phyloP scores from a whole-genome alignment of 2,797 vertebrate species.

The Bradypus variegatus region DNA sequence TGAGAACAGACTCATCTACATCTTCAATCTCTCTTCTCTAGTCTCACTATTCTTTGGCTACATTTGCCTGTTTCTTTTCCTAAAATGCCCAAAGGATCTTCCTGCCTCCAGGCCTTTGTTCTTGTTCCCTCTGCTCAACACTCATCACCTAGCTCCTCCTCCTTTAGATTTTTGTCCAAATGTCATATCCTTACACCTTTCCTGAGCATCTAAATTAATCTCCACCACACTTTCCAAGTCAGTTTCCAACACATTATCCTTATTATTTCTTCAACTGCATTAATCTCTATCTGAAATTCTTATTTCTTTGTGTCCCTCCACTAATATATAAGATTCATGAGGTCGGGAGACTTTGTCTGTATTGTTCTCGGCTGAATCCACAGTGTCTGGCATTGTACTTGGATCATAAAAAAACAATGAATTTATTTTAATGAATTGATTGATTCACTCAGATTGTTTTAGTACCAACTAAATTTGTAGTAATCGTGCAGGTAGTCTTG shows the following conservation, averaged over 20 bases:
- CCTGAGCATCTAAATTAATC: neutral
- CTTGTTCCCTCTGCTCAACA: neutral
- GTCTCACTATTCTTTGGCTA: neutral
- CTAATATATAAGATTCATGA: neutral
- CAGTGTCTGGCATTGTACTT: neutral
- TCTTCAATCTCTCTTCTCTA: neutral
- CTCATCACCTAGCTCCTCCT: neutral
- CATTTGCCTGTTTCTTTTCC: neutral
- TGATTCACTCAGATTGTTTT: slow-evolving; percentile 24
- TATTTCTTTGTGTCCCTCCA: neutral
- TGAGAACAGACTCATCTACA: neutral
- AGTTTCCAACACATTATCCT: neutral
- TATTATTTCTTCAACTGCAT: neutral
- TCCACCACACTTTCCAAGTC: neutral
- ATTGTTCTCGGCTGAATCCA: slow-evolving; percentile 14
- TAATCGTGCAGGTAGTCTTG: neutral
- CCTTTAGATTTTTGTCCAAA: neutral
- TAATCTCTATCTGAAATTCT: slow-evolving; percentile 2
- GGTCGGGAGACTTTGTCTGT: neutral
- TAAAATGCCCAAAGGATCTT: neutral
- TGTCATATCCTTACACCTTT: neutral
- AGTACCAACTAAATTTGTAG: slow-evolving; percentile 20
- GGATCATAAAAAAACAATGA: neutral
- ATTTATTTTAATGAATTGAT: neutral
- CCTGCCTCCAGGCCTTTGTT: neutral